Evolutionary conservation across 1,140 invertebrate genomes (phyloP).

Genomic region (Trialeurodes vaporariorum): DNA sequence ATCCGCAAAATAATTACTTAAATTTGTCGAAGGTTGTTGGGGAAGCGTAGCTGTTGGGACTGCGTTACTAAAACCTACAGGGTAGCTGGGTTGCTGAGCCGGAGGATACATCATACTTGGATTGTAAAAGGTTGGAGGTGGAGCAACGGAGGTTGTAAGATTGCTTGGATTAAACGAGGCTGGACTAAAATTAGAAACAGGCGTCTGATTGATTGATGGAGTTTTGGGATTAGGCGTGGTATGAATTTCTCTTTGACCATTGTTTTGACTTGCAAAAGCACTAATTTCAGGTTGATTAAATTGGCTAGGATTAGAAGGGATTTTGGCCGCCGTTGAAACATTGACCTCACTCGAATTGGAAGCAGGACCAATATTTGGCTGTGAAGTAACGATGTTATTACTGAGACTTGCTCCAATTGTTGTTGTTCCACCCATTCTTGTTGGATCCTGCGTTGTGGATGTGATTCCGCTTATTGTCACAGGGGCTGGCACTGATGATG

Average conservation of each 20-base stretch:
- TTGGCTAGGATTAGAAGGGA: neutral
- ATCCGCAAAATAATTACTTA: neutral
- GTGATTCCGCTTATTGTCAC: too few relatives aligned
- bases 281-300: neutral
- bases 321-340: neutral
- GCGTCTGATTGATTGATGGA: neutral
- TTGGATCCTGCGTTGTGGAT: slow-evolving; percentile 15
- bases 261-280: neutral
- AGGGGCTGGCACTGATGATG: neutral
- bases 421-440: slow-evolving; percentile 19
- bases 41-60: neutral
- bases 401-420: slow-evolving; percentile 10
- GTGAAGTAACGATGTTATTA: neutral
- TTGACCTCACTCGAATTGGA: neutral
- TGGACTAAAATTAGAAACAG: neutral
- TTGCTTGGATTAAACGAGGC: neutral
- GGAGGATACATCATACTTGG: neutral
- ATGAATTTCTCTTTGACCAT: neutral
- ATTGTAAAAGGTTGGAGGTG: neutral
- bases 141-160: neutral
- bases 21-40: neutral
- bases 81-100: neutral
- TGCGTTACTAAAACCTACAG: neutral
- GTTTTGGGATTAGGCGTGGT: neutral
- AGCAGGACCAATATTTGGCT: neutral